A percentile compares a stretch with the other conserved stretches of the same genome.
These are phyloP conservation scores for Lasioglossum albipes DNA, from an alignment of 1,140 invertebrate species.

Conservation along the genomic window DNA sequence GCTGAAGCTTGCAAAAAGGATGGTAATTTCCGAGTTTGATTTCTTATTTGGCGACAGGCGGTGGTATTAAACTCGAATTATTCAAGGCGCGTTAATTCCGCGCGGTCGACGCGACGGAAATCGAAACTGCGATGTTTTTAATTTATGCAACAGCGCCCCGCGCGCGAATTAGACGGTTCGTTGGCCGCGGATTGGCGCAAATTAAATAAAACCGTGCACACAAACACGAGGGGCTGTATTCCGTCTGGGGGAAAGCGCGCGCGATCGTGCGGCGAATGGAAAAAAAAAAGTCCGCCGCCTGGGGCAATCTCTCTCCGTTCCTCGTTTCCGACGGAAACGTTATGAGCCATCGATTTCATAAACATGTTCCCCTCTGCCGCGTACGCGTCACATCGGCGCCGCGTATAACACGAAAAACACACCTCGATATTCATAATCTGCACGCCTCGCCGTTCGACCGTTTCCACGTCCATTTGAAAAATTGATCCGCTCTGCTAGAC, in stretches of 20 bases:
- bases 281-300: neutral
- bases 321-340: constrained; percentile 2
- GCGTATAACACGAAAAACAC: neutral
- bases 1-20: too few species aligned
- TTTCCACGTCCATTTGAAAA: too few species aligned
- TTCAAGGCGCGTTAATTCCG: too few species aligned
- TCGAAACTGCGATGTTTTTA: neutral
- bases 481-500: too few species aligned
- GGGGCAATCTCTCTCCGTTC: neutral
- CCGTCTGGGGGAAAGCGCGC: neutral
- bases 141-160: neutral
- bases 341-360: constrained; percentile 17
- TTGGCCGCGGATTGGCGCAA: neutral
- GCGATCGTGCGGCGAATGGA: neutral
- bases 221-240: neutral
- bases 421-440: neutral
- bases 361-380: neutral
- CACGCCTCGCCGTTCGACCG: neutral
- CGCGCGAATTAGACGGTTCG: constrained; percentile 5
- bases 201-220: neutral
- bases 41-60: too few species aligned
- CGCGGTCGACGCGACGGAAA: neutral
- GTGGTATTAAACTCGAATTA: too few species aligned
- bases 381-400: neutral
- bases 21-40: too few species aligned